These are phyloP conservation scores for Stylophora pistillata DNA, from an alignment of 64 coral and sea anemone genomes.

Conservation along the genomic window DNA sequence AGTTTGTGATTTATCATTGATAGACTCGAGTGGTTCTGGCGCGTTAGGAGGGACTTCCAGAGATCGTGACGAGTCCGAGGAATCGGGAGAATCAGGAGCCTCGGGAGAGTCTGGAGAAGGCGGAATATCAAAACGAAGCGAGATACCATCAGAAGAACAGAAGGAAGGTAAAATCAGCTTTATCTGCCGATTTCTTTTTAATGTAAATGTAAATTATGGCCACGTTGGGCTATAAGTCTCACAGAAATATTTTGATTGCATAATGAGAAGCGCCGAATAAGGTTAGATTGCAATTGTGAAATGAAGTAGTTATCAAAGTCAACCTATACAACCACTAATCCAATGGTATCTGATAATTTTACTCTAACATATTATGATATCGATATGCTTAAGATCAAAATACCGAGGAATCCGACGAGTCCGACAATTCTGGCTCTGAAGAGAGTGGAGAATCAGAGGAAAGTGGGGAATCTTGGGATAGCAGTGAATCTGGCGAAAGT, in stretches of 20 bases:
- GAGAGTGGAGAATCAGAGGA: not conserved
- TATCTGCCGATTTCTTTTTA: not conserved
- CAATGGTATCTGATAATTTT: no score
- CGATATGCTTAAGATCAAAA: not conserved
- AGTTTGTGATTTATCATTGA: no score
- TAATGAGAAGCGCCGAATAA: no score
- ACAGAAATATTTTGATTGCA: no score
- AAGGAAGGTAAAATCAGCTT: not conserved
- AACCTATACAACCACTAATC: no score
- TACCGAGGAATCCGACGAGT: not conserved
- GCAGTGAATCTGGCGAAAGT: not conserved
- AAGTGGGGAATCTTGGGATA: not conserved
- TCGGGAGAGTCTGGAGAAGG: not conserved
- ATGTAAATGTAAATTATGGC: no score
- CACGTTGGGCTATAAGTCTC: no score
- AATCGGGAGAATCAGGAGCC: not conserved
- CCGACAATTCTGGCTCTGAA: not conserved
- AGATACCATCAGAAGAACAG: constrained; percentile 8
- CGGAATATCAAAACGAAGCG: constrained; percentile 39
- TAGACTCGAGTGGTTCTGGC: no score
- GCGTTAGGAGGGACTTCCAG: not conserved
- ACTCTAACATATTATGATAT: no score
- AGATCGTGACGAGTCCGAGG: not conserved
- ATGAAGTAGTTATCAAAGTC: no score
- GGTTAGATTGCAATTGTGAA: no score